Evolutionary conservation across 2,113 vertebrate genomes (phyloP), one percentile per base, ranked within the genome.

Genomic region (Dinomys branickii): DNA sequence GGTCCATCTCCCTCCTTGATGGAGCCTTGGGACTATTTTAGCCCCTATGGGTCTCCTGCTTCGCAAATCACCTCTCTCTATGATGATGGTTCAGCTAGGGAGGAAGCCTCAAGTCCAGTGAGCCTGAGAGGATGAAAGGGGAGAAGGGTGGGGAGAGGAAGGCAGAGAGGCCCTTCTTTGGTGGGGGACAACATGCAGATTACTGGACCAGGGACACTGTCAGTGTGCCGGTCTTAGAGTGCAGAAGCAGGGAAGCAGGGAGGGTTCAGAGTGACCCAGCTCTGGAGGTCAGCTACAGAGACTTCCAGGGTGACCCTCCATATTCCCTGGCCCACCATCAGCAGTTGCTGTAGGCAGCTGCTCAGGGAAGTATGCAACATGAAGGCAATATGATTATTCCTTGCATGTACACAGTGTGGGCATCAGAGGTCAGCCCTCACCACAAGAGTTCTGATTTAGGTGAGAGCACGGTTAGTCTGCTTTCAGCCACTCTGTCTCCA

Each of bases 261-360:
- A 41, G 33, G 19, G 35, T 11, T 63, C 47, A 50, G 30, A 14
- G 33, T 3, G 24, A 75, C 71, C 75, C 58, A 69, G 61, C 0
- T 47, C 24, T 13, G 20, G 73, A 77, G 54, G n/a, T 52, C 81
- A 56, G 73, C 35, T n/a, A 1, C 16, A 52, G 50, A 11, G 38
- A 9, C 2, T 33, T 35, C 4, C n/a, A 50, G 67, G 35, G 24
- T 52, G 54, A 28, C 12, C 33, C 47, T 59, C 19, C 1, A 12
- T 69, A n/a, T 56, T 22, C 24, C n/a, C 59, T 0, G 16, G 8
- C 3, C 38, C 24, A 17, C 47, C 4, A 6, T 6, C 4, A 33
- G 0, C n/a, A 12, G 54, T n/a, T 44, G 67, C 24, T 38, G 4
- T 9, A 14, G 28, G 65, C 28, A 38, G 71, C 61, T 30, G 5